These are phyloP conservation scores for Galaxea fascicularis DNA, from an alignment of 92 coral and sea anemone genomes.

Conservation along the genomic window DNA sequence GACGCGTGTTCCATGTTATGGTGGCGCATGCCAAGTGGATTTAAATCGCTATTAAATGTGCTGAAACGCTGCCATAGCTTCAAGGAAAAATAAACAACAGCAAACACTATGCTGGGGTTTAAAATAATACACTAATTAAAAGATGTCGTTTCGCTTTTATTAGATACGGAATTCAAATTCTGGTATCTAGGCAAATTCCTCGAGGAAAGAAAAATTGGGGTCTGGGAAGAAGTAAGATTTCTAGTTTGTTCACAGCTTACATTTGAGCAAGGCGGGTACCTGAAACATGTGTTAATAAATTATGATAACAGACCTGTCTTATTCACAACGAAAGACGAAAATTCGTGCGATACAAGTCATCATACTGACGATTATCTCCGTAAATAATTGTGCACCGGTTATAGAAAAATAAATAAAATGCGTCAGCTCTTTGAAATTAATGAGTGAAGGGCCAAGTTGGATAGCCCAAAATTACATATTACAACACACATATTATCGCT, in stretches of 20 bases:
- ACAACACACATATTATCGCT: not conserved
- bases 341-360: not conserved
- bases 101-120: not conserved
- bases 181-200: not conserved
- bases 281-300: conserved; percentile 1
- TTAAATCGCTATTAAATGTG: not conserved
- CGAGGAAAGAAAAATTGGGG: not conserved
- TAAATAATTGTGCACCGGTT: not conserved
- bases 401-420: not conserved
- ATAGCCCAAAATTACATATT: conserved; percentile 17
- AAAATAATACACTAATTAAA: not conserved
- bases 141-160: not conserved
- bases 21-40: too few relatives aligned
- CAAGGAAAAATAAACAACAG: not conserved
- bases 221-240: not conserved
- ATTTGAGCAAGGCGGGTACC: conserved; percentile 28
- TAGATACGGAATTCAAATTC: not conserved
- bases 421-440: not conserved
- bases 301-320: not conserved
- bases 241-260: not conserved
- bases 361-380: not conserved
- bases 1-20: too few relatives aligned
- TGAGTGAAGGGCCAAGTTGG: not conserved
- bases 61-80: not conserved
- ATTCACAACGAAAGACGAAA: not conserved